Base-by-base conservation (phyloP, 2,113 vertebrate genomes). In the Struthidea cinerea region DNA sequence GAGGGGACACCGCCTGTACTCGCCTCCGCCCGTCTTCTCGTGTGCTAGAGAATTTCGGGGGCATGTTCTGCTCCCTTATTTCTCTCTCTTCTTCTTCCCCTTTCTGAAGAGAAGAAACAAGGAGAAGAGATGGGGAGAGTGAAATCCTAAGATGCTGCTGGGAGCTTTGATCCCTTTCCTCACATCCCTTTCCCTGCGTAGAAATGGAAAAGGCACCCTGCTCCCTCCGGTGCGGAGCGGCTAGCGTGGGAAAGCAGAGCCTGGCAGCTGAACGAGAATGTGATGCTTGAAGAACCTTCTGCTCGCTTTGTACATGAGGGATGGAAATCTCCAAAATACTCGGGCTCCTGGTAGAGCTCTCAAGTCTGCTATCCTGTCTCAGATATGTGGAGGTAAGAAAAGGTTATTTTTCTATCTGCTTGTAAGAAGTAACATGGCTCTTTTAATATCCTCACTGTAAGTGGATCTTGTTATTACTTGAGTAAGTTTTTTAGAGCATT, bases 321-420 rank as follows among this genome's bases (percentile, higher is more conserved):
- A 97, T 97, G 97, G 92, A 61, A 73, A 44, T 92, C 44, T 61
- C 44, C 37, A 75, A 57, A 93, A 77, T 69, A 13, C 46, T 95
- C 3, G 6, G 68, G 67, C 47, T 95, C 70, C 75, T 97, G 23
- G 18, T 93, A 77, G 68, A 90, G 77, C 79, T 96, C 21, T 55
- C 13, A 9, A 61, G 44, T 64, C 74, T 96, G 47, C 84, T 96
- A 5, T 64, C 69, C 55, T 94, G 57, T 65, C 73, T 97, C 87
- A 83, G 49, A 81, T 81, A 55, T 8, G 47, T 20, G 50, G 81
- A 97, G 97, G 97, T 98, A 97, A 92, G 97, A 82, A 81, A 87
- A 24, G 16, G 33, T 67, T 91, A 12, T 83, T 91, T 77, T 84
- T 81, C 61, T 80, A 7, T 79, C 44, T 82, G 37, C 65, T 60